A percentile compares a stretch with the other conserved stretches of the same genome.
phyloP scores from a whole-genome alignment of 2,797 vertebrate genomes.

The Cuniculus paca region DNA sequence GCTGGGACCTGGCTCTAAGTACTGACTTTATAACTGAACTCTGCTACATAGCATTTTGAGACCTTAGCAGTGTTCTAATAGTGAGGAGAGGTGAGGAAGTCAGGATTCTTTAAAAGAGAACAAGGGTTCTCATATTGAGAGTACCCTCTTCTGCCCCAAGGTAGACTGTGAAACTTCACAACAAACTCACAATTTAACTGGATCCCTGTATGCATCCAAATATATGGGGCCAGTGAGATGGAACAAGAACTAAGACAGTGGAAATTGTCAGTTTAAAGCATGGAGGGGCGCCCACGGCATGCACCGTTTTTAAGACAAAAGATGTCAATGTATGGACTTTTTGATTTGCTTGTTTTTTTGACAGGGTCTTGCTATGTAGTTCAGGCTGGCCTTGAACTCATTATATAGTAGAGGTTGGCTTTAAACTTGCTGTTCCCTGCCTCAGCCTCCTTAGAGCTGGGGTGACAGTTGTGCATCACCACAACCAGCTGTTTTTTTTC shows the following conservation, averaged over 20 bases:
- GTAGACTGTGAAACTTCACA: background rate
- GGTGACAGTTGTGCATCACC: background rate
- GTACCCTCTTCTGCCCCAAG: background rate
- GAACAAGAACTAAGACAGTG: background rate
- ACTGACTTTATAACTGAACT: slow-evolving; percentile 13
- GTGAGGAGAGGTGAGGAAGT: background rate
- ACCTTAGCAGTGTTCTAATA: background rate
- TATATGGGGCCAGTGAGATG: background rate
- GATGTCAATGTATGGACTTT: no score
- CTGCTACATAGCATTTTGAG: background rate
- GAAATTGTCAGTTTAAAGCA: background rate
- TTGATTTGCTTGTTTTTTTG: background rate
- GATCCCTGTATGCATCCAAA: background rate
- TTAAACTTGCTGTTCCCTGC: background rate
- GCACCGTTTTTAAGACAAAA: no score
- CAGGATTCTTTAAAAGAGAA: background rate
- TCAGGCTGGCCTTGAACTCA: background rate
- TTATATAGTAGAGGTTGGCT: background rate
- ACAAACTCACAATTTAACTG: background rate
- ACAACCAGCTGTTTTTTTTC: background rate
- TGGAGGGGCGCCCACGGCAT: no score
- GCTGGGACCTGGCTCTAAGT: no score
- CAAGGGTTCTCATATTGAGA: background rate
- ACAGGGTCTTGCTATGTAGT: background rate
- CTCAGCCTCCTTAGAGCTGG: background rate